Base-by-base conservation (phyloP, 2,797 vertebrate species). In the Oophaga sylvatica region DNA sequence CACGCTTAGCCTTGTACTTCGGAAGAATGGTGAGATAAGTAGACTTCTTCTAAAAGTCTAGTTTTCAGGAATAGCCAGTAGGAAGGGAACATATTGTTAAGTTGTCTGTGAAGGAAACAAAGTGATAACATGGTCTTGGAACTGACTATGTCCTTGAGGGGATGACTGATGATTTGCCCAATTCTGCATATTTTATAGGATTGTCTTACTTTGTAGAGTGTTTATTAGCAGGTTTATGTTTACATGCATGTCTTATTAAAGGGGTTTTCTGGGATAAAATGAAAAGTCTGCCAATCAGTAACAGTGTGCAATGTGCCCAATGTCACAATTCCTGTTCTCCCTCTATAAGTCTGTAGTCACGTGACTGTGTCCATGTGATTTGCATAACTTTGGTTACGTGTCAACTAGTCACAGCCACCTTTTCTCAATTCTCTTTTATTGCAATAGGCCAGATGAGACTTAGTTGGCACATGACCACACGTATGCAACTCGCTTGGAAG, bases 1-100 rank as follows among this genome's bases (percentile, higher is more conserved):
- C 71, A 75, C 71, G 13, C 71, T 13, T 75, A 75, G 20, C 71
- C 71, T 75, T 73, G 70, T 73, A 73, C 35, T 73, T 73, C 31
- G 41, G 17, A 19, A 48, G 70, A 48, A 45, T 17, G 45, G 41
- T n/a, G 10, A 53, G 45, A 48, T 75, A 48, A 48, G 20, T 19
- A 19, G 20, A 1, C 48, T 75, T 75, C 11, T 17, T 5, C 10
- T 13, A 75, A 20, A 75, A 41, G 67, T 45, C 0, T 12, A 12
- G 20, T 53, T 12, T 12, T 53, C 12, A 75, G 19, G n/a, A 48
- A n/a, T 53, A 75, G n/a, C 20, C 19, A 53, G 71, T 48, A 45
- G 71, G 45, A 48, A 22, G 45, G 20, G 48, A 48, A 53, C 41
- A 1, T 48, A 75, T 15, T 75, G 20, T 53, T 41, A 53, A 20